Base-by-base conservation (phyloP, 1,140 invertebrate species). In the Drosophila kurseongensis region DNA sequence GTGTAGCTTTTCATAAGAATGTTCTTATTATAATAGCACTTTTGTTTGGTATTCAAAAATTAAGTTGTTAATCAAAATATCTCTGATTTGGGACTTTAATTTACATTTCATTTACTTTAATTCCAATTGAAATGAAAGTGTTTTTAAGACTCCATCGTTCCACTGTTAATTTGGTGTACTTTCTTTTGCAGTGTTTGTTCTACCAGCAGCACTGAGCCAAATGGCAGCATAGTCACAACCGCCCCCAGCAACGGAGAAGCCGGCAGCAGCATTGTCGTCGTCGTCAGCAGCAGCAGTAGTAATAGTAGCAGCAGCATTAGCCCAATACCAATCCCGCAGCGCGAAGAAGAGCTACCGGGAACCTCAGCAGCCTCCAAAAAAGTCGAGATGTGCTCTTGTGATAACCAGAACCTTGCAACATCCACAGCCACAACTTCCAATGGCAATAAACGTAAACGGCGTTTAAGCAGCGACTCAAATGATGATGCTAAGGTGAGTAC, bases 371-470 rank as follows among this genome's bases (percentile, higher is more conserved):
- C 51, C 14, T 58, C 32, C 52, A 51, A 36, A 45, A 9, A 8
- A 27, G 42, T 50, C 57, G 72, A 84, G 56, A 76, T 74, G 62
- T 74, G 59, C 59, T 65, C 61, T 42, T 68, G 77, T 68, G 81
- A 73, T 85, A 75, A 57, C 41, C 76, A 73, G 61, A 65, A 36
- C 40, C 51, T 79, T 56, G 54, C 52, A 55, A 45, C 56, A 58
- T 78, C 76, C 44, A 35, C 74, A 38, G 35, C 60, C 47, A 35
- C 51, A 16, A 55, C 47, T 36, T 66, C 61, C 18, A 78, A 50
- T 66, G 71, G 77, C 44, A 84, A 54, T 51, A 77, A 86, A 62
- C 83, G 83, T 50, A 86, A 86, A 79, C 83, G 83, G 59, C 72
- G 79, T 61, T 68, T 78, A 35, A 76, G 63, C 13, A 63, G 40